Base-by-base conservation (phyloP, 92 coral and sea anemone genomes). In the Porites cylindrica region DNA sequence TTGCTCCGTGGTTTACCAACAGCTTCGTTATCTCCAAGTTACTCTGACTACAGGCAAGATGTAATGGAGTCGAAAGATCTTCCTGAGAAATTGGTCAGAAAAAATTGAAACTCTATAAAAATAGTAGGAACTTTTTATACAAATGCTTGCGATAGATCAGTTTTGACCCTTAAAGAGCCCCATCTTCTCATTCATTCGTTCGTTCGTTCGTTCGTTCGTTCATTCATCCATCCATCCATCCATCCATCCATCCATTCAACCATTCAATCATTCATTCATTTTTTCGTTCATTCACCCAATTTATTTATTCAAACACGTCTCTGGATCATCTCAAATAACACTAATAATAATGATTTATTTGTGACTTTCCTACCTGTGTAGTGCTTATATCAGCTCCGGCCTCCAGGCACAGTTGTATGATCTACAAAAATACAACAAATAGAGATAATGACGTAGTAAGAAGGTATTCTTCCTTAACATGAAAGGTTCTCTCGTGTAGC, bases 1-100 rank as follows among this genome's bases (percentile, higher is more conserved):
- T 80, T 4, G 92, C 84, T 13, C 94, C 94, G 20, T 86, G 89
- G 61, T 78, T 72, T 8, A 77, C 91, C 47, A 95, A 75, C 78
- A 88, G 9, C 66, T 85, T 90, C 12, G 91, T 80, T 13, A 95
- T 93, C 8, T 92, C 93, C 62, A 95, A 26, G 76, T 88, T 71
- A 14, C 96, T 96, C 16, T 94, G 75, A 10, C 84, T 82, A 11
- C 96, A 90, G 8, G 96, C 98, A 6, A 95, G 54, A 62, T 95
- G 96, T 24, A 95, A 56, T 20, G 98, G 96, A 2, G 93, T 88
- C 47, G 92, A 90, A 18, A 79, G 85, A 53, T 92, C 91, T 14
- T 79, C 90, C 93, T 90, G 82, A 21, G 51, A 85, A 9, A 61
- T 19, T 54, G 4, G 3, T 3, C 47, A 29, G 64, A 38, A 60